phyloP scores from a whole-genome alignment of 2,888 invertebrate species.

The Podabrus alpinus region DNA sequence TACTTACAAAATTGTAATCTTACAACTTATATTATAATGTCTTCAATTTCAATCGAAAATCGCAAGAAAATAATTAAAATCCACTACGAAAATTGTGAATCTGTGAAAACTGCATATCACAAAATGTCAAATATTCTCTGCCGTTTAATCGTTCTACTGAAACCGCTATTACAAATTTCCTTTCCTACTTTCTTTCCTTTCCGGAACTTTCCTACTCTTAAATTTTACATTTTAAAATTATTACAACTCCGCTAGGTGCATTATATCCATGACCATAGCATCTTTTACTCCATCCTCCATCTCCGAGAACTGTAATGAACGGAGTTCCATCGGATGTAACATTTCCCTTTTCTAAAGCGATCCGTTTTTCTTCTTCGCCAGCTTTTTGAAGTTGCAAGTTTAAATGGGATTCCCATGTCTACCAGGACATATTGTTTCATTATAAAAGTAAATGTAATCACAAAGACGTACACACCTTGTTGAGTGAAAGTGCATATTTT shows the following conservation, averaged over 20 bases:
- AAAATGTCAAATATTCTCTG: too few species aligned
- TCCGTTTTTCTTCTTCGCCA: slow-evolving; percentile 1
- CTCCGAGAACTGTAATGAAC: neutral
- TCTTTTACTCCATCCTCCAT: neutral
- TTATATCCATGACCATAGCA: neutral
- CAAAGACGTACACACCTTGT: neutral
- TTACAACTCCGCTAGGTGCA: neutral
- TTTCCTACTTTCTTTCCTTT: too few species aligned
- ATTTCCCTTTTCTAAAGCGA: neutral
- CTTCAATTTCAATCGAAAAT: too few species aligned
- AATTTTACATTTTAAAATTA: neutral
- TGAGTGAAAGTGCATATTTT: neutral
- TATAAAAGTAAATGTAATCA: neutral
- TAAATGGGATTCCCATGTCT: neutral
- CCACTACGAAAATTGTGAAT: too few species aligned
- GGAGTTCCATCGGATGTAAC: neutral
- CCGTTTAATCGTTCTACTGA: too few species aligned
- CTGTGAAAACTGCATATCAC: too few species aligned
- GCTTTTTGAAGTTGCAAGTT: neutral
- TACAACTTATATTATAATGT: too few species aligned
- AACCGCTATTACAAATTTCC: too few species aligned
- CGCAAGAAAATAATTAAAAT: too few species aligned
- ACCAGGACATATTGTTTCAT: neutral
- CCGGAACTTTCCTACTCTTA: neutral
- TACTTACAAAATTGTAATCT: too few species aligned